Evolutionary conservation across 1,140 invertebrate genomes (phyloP), one percentile per base, ranked within the genome.

Genomic region (Bursaphelenchus mucronatus): DNA sequence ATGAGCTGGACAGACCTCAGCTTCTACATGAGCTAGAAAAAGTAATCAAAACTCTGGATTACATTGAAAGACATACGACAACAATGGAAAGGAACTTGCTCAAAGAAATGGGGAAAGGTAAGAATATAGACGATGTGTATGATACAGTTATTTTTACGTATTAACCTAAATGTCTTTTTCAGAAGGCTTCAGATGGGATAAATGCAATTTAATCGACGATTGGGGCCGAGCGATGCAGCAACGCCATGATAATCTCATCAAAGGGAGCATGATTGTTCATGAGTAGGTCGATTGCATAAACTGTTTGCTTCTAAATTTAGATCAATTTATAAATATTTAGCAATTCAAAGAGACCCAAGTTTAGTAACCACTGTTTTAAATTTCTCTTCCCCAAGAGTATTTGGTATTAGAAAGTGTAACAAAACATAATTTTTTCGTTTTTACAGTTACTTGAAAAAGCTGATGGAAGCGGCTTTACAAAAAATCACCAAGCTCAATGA

Each of bases 121-220:
- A 55, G 53, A 15, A 13, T n/a, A 6, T 6, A 45, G 13, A 2
- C n/a, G 13, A 30, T n/a, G 19, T 44, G 53, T n/a, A n/a, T 44
- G n/a, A 46, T 15, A 55, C 30, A 30, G 30, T 30, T 30, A 5
- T 30, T 30, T 1, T 30, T 30, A 55, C 1, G 1, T 15, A 55
- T n/a, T 6, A 45, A 55, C 6, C 13, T 3, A n/a, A 30, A n/a
- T 49, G 45, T 49, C 1, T n/a, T 13, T n/a, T 55, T 55, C 53
- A 13, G 57, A 59, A 13, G 57, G 40, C 40, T 59, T 59, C 57
- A 59, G 45, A 50, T 59, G 57, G 57, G 57, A 59, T 39, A 59
- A 59, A 39, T 44, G 45, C 9, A 39, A 13, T n/a, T 3, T 59
- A 17, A 3, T 59, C 57, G 57, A 59, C 41, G 19, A 39, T n/a